Conservation (phyloP, 1,140 invertebrate species). For the Drosophila bocki region DNA sequence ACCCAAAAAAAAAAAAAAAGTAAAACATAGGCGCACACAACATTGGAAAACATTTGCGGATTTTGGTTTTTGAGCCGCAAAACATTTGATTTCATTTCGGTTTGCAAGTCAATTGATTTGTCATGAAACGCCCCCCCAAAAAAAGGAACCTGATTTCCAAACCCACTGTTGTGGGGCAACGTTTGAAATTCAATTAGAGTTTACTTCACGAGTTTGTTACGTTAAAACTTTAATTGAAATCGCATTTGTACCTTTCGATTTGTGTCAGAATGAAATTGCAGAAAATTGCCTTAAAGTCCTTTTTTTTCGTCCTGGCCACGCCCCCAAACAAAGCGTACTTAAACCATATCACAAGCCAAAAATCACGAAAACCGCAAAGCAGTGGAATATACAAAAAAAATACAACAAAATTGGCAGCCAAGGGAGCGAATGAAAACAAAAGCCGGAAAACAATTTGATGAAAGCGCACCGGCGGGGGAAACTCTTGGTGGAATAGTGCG, state of each 20-base stretch:
- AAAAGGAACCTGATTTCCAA: slow-evolving; percentile 9
- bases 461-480: slow-evolving; percentile 39
- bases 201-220: slow-evolving; percentile 42
- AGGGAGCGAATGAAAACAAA: slow-evolving; percentile 62
- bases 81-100: slow-evolving; percentile 75
- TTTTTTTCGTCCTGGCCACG: slow-evolving; percentile 32
- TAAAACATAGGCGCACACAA: slow-evolving; percentile 13
- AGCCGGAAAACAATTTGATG: slow-evolving; percentile 81
- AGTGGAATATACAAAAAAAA: slow-evolving; percentile 12
- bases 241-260: slow-evolving; percentile 12
- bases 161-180: slow-evolving; percentile 18
- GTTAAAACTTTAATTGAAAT: slow-evolving; percentile 63
- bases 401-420: slow-evolving; percentile 36
- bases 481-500: slow-evolving; percentile 9
- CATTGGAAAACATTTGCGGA: slow-evolving; percentile 57
- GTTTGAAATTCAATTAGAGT: slow-evolving; percentile 73
- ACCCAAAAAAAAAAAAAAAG: slow-evolving; percentile 4
- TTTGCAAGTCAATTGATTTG: slow-evolving; percentile 78
- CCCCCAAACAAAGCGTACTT: slow-evolving; percentile 35
- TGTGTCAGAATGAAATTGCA: slow-evolving; percentile 22
- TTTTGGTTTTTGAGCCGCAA: slow-evolving; percentile 62
- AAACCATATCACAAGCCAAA: slow-evolving; percentile 37
- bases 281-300: slow-evolving; percentile 46
- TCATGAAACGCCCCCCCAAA: slow-evolving; percentile 27
- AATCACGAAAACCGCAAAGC: slow-evolving; percentile 36